Conservation (phyloP, 2,797 vertebrate genomes). For the Peromyscus melanophrys region DNA sequence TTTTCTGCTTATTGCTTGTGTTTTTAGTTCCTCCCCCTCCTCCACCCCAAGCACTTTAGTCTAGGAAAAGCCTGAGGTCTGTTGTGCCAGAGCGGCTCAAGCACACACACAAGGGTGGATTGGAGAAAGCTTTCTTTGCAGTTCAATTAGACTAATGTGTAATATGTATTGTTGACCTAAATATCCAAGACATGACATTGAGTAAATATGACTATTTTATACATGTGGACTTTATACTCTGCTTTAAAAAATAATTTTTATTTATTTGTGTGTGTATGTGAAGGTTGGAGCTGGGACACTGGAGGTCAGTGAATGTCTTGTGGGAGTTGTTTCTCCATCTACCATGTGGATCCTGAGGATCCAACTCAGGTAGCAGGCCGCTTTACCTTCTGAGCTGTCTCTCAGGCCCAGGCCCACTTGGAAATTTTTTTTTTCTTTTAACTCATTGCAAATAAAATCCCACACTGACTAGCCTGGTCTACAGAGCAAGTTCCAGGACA, state of each 20-base stretch:
- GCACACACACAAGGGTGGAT: background rate
- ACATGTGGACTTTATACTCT: background rate
- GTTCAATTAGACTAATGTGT: background rate
- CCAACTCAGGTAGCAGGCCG: too few species aligned
- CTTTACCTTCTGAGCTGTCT: background rate
- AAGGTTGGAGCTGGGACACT: background rate
- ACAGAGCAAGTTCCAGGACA: background rate
- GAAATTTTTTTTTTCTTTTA: background rate
- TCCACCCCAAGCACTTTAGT: slow-evolving; percentile 5
- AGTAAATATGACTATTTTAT: slow-evolving; percentile 72
- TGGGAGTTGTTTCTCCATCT: background rate
- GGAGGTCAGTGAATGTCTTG: background rate
- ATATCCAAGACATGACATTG: background rate
- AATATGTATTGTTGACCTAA: background rate
- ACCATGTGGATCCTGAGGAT: background rate
- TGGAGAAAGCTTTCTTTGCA: slow-evolving; percentile 35
- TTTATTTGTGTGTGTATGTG: background rate
- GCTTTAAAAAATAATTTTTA: background rate
- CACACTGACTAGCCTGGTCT: background rate
- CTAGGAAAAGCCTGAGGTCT: slow-evolving; percentile 6
- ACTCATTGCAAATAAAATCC: background rate
- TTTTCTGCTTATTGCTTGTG: slow-evolving; percentile 15
- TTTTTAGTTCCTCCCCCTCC: background rate
- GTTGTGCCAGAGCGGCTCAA: background rate
- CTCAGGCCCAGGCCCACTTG: background rate